phyloP scores from a whole-genome alignment of 2,797 vertebrate species.

The Neosalanx taihuensis region DNA sequence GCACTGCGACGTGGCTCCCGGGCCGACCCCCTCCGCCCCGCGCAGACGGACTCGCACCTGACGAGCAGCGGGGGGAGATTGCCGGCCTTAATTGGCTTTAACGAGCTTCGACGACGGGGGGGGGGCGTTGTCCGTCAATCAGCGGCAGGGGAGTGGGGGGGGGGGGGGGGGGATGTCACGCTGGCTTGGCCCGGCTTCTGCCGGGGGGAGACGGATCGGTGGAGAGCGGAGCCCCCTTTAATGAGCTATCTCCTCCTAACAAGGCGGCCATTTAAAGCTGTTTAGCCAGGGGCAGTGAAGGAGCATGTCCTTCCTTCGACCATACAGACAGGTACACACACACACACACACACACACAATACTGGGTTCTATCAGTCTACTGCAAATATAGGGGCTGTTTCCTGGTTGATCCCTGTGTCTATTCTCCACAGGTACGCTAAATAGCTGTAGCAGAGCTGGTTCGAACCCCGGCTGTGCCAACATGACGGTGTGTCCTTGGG shows the following conservation, averaged over 20 bases:
- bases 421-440: neutral
- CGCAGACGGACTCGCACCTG: neutral
- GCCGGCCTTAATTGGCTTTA: slow-evolving; percentile 15
- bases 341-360: neutral
- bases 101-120: slow-evolving; percentile 7
- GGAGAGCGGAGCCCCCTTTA: neutral
- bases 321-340: neutral
- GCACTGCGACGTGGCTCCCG: neutral
- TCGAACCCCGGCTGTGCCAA: too few species aligned
- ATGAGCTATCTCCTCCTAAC: neutral
- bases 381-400: too few species aligned
- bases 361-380: too few species aligned
- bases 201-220: neutral
- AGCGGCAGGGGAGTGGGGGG: slow-evolving; percentile 3
- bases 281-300: neutral
- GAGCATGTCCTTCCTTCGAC: neutral
- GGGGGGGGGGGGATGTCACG: neutral
- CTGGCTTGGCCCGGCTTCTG: neutral
- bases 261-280: neutral
- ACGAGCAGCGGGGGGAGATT: slow-evolving; percentile 9
- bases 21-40: neutral
- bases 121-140: slow-evolving; percentile 13
- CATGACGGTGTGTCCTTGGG: too few species aligned
- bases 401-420: neutral
- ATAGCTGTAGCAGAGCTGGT: too few species aligned